These are phyloP conservation scores for Scaptomyza tumidula DNA, from an alignment of 2,888 invertebrate genomes.

Conservation along the genomic window DNA sequence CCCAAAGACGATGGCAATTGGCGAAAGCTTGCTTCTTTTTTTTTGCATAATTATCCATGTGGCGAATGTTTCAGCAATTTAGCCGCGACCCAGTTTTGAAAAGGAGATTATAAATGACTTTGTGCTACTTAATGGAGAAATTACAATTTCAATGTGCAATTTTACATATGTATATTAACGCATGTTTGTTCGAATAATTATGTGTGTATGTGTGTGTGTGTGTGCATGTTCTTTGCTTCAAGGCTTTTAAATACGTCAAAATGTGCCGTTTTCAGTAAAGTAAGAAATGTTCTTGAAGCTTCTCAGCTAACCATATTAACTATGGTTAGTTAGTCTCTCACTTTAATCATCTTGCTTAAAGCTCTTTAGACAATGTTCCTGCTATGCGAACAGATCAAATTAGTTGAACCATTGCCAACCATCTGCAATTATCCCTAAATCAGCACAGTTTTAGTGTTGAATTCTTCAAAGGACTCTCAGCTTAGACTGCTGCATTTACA, in stretches of 20 bases:
- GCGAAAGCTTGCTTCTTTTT: slow-evolving; percentile 38
- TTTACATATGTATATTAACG: slow-evolving; percentile 4
- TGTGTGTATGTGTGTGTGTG: no score
- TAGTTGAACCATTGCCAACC: neutral
- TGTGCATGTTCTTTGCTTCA: neutral
- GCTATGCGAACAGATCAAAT: neutral
- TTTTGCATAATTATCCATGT: slow-evolving; percentile 75
- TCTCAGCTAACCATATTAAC: no score
- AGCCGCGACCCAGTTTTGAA: slow-evolving; percentile 48
- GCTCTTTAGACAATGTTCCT: neutral
- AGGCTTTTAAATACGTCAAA: neutral
- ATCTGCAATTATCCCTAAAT: slow-evolving; percentile 1
- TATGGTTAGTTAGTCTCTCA: no score
- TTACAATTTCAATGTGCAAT: neutral
- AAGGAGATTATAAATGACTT: slow-evolving; percentile 22
- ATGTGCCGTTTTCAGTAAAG: no score
- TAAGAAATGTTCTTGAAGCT: no score
- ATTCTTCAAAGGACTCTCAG: neutral
- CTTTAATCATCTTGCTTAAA: no score
- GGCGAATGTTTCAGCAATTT: slow-evolving; percentile 27
- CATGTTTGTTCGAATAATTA: neutral
- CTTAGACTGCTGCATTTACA: neutral
- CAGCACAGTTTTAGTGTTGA: neutral
- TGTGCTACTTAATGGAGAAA: neutral
- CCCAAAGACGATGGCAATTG: slow-evolving; percentile 56